Base-by-base conservation (phyloP, 2,888 invertebrate genomes). In the Hetaerina titia region DNA sequence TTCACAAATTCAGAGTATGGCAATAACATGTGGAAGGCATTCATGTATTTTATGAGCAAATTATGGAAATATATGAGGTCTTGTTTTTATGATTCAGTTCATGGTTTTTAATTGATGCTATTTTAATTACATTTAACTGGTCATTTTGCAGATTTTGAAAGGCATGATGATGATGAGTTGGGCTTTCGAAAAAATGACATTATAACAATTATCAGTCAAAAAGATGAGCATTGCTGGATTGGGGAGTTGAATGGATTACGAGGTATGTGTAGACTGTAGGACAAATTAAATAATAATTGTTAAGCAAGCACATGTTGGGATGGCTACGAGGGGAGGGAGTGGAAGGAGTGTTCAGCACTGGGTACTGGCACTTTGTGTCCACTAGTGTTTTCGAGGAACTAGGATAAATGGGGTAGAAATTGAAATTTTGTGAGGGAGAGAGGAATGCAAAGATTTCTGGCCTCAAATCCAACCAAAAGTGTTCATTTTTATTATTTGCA, bases 141-240 rank as follows among this genome's bases (percentile, higher is more conserved):
- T 95, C 58, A 58, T 56, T 95, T 96, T 96, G 64, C 96, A 98
- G 99, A 99, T 97, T 99, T 99, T 97, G 99, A 99, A 97, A 97
- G 99, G 95, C 98, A 99, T 96, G 99, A 99, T 97, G 99, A 99
- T 96, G 99, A 99, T 97, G 99, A 99, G 97, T 97, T 99, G 95
- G 99, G 99, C 15, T 99, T 99, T 97, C 98, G 99, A 95, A 99
- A 99, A 97, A 99, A 99, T 97, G 99, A 99, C 97, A 99, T 99
- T 81, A 99, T 99, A 95, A 99, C 99, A 94, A 99, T 99, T 89
- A 98, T 99, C 58, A 99, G 99, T 96, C 99, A 99, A 96, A 99
- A 99, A 96, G 99, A 99, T 97, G 99, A 99, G 96, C 99, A 99
- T 96, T 99, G 99, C 96, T 99, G 99, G 99, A 98, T 99, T 96